Evolutionary conservation across 2,888 invertebrate genomes (phyloP).

Genomic region (Caenorhabditis plicata): DNA sequence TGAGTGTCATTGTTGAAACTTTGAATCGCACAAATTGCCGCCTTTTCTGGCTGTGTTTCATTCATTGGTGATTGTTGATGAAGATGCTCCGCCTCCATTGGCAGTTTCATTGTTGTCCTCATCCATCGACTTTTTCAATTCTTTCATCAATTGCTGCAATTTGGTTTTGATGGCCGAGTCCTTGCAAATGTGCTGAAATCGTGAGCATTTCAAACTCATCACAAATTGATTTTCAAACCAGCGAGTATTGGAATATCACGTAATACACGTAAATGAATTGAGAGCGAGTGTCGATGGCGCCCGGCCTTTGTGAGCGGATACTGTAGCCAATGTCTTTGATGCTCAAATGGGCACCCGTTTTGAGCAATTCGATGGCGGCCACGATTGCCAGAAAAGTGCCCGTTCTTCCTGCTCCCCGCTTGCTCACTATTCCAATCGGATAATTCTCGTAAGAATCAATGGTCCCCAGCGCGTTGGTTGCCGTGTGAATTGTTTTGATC

Average conservation of each 20-base stretch:
- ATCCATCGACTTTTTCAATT: no score
- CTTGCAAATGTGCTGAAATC: no score
- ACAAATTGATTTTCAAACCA: no score
- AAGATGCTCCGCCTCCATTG: no score
- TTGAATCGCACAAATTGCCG: no score
- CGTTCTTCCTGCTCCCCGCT: slow-evolving; percentile 5
- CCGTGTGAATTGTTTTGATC: background rate
- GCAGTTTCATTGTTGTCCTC: no score
- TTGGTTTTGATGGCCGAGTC: no score
- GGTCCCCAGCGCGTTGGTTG: background rate
- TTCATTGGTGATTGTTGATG: no score
- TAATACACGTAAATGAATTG: background rate
- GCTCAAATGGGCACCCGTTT: background rate
- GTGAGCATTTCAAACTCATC: no score
- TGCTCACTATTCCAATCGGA: slow-evolving; percentile 1
- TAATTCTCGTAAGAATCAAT: background rate
- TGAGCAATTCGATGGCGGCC: background rate
- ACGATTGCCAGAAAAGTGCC: slow-evolving; percentile 2
- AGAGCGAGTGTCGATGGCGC: background rate
- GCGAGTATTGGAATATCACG: background rate
- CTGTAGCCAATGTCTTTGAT: background rate
- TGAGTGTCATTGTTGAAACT: no score
- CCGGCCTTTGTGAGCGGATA: slow-evolving; percentile 1
- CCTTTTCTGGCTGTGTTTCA: no score
- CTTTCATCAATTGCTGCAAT: no score